Evolutionary conservation across 1,140 invertebrate genomes (phyloP).

Genomic region (Helicoverpa zea): DNA sequence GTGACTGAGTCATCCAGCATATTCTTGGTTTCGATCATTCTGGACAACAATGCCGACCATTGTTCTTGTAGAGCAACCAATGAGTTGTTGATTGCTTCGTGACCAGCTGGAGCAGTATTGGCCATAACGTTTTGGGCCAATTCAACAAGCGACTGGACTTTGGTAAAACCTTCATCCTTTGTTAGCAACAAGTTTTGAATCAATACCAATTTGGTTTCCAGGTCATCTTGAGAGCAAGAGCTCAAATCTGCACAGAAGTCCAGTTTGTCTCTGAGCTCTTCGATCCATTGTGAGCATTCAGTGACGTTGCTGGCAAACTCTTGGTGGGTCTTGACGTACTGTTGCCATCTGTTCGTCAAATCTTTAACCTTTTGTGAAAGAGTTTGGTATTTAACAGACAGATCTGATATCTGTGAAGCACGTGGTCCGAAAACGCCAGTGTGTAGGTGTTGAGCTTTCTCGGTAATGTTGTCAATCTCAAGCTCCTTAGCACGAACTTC

Average conservation of each 20-base stretch:
- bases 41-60: conserved; percentile 95
- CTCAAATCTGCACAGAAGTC: conserved; percentile 94
- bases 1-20: conserved; percentile 96
- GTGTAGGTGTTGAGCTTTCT: conserved; percentile 94
- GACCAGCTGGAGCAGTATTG: conserved; percentile 96
- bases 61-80: conserved; percentile 95
- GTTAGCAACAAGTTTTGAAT: conserved; percentile 95
- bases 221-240: conserved; percentile 93
- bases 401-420: conserved; percentile 93
- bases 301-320: conserved; percentile 94
- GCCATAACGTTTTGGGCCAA: conserved; percentile 96
- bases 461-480: conserved; percentile 97
- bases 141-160: conserved; percentile 95
- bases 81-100: conserved; percentile 94
- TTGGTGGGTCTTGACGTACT: conserved; percentile 96
- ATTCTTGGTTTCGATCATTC: conserved; percentile 96
- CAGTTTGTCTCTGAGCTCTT: conserved; percentile 94
- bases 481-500: conserved; percentile 96
- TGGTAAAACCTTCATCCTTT: conserved; percentile 96
- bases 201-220: conserved; percentile 94
- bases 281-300: conserved; percentile 94
- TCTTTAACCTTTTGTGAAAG: conserved; percentile 97
- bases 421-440: conserved; percentile 89
- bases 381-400: conserved; percentile 96
- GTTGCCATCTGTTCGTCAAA: conserved; percentile 95